These are phyloP conservation scores for Gobio gobio DNA, from an alignment of 2,113 vertebrate genomes.

Conservation along the genomic window DNA sequence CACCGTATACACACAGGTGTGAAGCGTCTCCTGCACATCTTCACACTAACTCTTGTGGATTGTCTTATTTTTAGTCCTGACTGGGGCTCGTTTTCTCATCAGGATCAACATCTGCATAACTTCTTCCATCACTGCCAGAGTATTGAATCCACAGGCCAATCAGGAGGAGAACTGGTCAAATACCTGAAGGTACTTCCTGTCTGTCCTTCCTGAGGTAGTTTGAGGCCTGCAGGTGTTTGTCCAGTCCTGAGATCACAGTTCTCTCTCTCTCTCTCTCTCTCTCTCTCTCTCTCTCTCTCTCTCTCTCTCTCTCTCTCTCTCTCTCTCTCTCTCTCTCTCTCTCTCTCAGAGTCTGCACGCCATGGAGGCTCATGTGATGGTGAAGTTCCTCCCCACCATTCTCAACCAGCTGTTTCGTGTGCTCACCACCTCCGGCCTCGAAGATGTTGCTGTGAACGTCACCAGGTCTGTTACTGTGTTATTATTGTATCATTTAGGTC, in stretches of 20 bases:
- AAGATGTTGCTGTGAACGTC: slow-evolving; percentile 97
- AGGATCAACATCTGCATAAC: slow-evolving; percentile 99
- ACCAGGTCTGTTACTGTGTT: slow-evolving; percentile 80
- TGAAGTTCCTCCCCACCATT: slow-evolving; percentile 93
- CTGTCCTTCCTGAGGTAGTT: slow-evolving; percentile 22
- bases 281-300: too few species aligned
- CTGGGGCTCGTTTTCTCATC: background rate
- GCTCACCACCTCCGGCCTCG: slow-evolving; percentile 88
- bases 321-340: too few species aligned
- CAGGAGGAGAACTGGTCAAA: slow-evolving; percentile 91
- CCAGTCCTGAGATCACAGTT: background rate
- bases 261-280: background rate
- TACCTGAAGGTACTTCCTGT: slow-evolving; percentile 89
- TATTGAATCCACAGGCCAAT: slow-evolving; percentile 79
- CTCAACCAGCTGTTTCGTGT: slow-evolving; percentile 97
- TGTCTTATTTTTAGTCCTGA: too few species aligned
- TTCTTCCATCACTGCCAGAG: slow-evolving; percentile 97
- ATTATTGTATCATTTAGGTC: background rate
- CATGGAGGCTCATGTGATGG: slow-evolving; percentile 97
- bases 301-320: too few species aligned
- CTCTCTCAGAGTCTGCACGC: slow-evolving; percentile 88
- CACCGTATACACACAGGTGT: slow-evolving; percentile 95
- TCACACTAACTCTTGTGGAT: too few species aligned
- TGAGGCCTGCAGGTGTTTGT: background rate
- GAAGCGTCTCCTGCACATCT: background rate